Conservation (phyloP, 2,113 vertebrate species). For the Coryphaenoides rupestris region DNA sequence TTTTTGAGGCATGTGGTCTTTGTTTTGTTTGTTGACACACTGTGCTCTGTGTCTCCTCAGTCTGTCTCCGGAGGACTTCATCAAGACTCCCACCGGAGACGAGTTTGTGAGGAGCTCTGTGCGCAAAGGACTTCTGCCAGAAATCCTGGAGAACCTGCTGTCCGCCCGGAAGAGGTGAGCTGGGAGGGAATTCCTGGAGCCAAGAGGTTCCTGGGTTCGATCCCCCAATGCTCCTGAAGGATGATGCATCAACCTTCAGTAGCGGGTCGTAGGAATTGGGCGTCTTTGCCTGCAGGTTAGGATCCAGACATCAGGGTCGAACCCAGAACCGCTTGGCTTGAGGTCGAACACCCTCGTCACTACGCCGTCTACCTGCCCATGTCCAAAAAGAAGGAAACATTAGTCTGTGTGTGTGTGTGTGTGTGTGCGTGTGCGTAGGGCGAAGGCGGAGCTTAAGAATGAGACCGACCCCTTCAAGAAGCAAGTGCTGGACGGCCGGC, state of each 20-base stretch:
- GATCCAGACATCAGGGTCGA: no score
- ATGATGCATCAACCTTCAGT: no score
- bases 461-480: slow-evolving; percentile 87
- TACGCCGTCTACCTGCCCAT: no score
- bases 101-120: slow-evolving; percentile 83
- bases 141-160: slow-evolving; percentile 89
- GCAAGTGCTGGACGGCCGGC: slow-evolving; percentile 87
- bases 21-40: background rate
- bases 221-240: no score
- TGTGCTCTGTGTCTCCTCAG: slow-evolving; percentile 54
- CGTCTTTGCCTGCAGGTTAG: no score
- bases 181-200: background rate
- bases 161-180: slow-evolving; percentile 82
- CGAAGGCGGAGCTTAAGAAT: slow-evolving; percentile 83
- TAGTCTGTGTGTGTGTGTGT: background rate
- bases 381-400: no score
- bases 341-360: no score
- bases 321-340: no score
- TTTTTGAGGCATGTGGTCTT: background rate
- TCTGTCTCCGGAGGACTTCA: slow-evolving; percentile 81
- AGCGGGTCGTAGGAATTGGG: no score
- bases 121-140: slow-evolving; percentile 87
- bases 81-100: slow-evolving; percentile 86
- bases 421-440: slow-evolving; percentile 60
- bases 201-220: no score